phyloP scores from a whole-genome alignment of 2,797 vertebrate genomes.

The Margarornis squamiger region DNA sequence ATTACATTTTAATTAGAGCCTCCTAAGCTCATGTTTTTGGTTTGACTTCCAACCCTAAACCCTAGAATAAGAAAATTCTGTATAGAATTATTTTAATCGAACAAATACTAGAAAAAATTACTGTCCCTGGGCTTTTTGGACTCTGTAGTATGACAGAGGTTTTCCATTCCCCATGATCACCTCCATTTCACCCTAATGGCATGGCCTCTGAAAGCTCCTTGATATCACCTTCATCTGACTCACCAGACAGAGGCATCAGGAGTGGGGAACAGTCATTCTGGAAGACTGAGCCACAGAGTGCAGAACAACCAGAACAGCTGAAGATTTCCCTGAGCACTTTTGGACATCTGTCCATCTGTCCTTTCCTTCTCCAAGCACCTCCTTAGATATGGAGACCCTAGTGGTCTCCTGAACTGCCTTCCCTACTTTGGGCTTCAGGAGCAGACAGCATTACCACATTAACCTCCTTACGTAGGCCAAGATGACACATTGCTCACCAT shows the following conservation, averaged over 20 bases:
- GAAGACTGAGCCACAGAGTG: not conserved
- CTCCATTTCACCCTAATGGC: not conserved
- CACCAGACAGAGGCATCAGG: not conserved
- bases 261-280: not conserved
- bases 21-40: not conserved
- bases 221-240: not conserved
- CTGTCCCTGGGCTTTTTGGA: not conserved
- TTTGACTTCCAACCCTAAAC: not conserved
- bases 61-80: not conserved
- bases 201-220: not conserved
- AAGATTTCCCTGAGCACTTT: not conserved
- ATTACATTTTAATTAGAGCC: not conserved
- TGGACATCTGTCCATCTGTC: not conserved
- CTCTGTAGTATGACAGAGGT: not conserved
- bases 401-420: not conserved
- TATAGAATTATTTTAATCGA: not conserved
- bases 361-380: not conserved
- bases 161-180: not conserved
- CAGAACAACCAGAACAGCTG: not conserved
- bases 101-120: not conserved
- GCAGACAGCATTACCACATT: accelerated
- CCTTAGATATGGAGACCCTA: not conserved
- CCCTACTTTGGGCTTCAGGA: not conserved
- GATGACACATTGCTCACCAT: not conserved
- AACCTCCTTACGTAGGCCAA: not conserved